Percentiles rank a stretch among this genome's conserved stretches.
Evolutionary conservation across 2,113 vertebrate genomes (phyloP).

Genomic region (Macroglossus sobrinus): DNA sequence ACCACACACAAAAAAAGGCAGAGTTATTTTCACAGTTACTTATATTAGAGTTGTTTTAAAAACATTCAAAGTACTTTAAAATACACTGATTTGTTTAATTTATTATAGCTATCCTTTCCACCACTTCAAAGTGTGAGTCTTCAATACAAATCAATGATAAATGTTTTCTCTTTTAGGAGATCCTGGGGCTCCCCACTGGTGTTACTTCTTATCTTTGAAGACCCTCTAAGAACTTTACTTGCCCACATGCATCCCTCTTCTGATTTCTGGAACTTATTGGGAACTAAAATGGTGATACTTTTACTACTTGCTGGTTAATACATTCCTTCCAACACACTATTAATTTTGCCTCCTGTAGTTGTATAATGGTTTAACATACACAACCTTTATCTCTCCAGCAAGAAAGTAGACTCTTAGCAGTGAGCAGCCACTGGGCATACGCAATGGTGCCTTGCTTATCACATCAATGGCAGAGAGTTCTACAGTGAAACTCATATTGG

Average conservation of each 20-base stretch:
- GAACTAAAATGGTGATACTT: not conserved
- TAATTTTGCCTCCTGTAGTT: not conserved
- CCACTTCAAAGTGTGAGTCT: not conserved
- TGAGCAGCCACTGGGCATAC: not conserved
- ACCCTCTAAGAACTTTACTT: not conserved
- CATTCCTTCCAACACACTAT: not conserved
- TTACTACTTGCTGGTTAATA: not conserved
- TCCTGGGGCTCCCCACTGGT: not conserved
- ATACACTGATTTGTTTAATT: not conserved
- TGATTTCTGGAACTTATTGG: not conserved
- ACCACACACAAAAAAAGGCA: not conserved
- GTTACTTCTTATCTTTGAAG: not conserved
- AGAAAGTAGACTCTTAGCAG: not conserved
- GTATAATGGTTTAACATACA: not conserved
- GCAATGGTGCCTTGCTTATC: not conserved
- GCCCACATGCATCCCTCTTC: not conserved
- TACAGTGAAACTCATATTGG: not conserved
- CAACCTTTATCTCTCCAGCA: not conserved
- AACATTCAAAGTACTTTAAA: not conserved
- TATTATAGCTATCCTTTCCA: not conserved
- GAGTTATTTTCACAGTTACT: not conserved
- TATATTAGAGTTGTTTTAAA: not conserved
- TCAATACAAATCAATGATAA: not conserved
- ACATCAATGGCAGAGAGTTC: not conserved
- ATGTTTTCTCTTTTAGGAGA: not conserved